phyloP scores from a whole-genome alignment of 2,113 vertebrate species.

The Pelvicachromis taeniatus region DNA sequence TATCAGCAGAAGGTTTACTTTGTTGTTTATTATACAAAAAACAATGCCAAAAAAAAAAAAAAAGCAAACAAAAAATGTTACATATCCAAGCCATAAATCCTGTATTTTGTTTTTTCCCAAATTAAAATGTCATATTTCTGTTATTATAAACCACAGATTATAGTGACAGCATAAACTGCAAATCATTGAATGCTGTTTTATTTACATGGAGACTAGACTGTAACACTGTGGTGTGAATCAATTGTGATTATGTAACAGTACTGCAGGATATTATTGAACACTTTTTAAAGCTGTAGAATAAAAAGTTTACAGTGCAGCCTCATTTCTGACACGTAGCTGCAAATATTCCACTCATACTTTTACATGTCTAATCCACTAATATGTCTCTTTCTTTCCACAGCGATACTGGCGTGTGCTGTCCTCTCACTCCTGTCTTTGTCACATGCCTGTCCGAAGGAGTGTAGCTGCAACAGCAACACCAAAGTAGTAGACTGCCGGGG shows the following conservation, averaged over 20 bases:
- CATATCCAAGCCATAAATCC: background rate
- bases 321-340: background rate
- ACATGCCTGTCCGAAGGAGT: conserved; percentile 81
- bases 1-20: conserved; percentile 17
- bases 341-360: background rate
- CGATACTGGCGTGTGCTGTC: conserved; percentile 65
- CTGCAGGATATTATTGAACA: background rate
- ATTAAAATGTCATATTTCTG: background rate
- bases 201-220: background rate
- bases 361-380: background rate
- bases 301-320: background rate
- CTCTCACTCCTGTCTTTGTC: conserved; percentile 43
- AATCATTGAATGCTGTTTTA: background rate
- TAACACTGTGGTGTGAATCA: background rate
- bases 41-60: background rate
- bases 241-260: background rate
- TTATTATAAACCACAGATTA: background rate
- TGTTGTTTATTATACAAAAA: background rate
- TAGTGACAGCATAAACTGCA: background rate
- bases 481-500: conserved; percentile 87
- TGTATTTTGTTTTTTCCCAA: background rate
- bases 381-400: conserved; percentile 64
- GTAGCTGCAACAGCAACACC: conserved; percentile 77
- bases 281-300: background rate
- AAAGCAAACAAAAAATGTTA: background rate